Evolutionary conservation across 2,113 vertebrate species (phyloP), one percentile per base, ranked within the genome.

Genomic region (Grantiella picta): DNA sequence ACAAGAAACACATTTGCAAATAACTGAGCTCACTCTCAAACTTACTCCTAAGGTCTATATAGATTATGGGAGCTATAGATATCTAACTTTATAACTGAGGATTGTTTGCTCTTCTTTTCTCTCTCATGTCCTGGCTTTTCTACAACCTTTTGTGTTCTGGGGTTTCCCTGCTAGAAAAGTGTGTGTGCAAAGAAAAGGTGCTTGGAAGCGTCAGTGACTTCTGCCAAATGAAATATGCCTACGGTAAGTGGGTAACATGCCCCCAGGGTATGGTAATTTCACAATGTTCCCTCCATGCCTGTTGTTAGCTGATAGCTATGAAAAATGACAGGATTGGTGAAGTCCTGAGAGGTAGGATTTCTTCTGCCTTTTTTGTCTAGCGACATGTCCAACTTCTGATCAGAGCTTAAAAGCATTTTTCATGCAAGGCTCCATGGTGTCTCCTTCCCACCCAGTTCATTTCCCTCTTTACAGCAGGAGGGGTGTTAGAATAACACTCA

Each of bases 161-260:
- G 82, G 56, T 91, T 93, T 24, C 21, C 49, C 49, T 72, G 42
- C 81, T 97, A 99, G 99, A 98, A 72, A 99, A 99, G 92, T 99
- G 99, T 94, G 98, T 97, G 89, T 99, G 99, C 95, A 99, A 99
- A 92, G 98, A 99, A 94, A 98, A 97, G 89, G 98, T 97, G 81
- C 96, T 99, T 33, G 98, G 98, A 91, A 98, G 97, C 0, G 92
- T 97, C 12, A 95, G 97, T 40, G 98, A 99, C 92, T 98, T 99
- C 95, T 99, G 99, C 83, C 98, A 98, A 92, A 98, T 97, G 96
- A 98, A 99, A 96, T 98, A 98, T 20, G 97, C 98, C 33, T 99
- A 99, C 8, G 98, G 99, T 99, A 97, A 98, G 97, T 96, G 84
- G 38, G 12, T 27, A 44, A 56, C 23, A 11, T 45, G 33, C 29